phyloP scores from a whole-genome alignment of 2,888 invertebrate species.

The Deroplatys truncata region DNA sequence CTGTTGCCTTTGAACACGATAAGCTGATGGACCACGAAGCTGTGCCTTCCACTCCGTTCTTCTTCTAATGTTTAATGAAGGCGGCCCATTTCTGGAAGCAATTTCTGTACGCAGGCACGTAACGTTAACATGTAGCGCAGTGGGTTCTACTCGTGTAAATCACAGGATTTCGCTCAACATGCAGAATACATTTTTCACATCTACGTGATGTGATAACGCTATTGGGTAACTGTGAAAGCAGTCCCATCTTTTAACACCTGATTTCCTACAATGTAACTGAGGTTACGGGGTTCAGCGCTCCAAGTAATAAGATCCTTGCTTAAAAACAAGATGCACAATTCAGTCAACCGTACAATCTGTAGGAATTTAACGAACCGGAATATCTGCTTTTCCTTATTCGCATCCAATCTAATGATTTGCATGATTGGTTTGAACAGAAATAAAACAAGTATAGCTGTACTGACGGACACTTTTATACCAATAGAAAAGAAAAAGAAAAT shows the following conservation, averaged over 20 bases:
- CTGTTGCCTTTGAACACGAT: too few species aligned
- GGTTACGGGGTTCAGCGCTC: neutral
- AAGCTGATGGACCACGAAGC: too few species aligned
- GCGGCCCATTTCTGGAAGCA: too few species aligned
- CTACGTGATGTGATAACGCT: neutral
- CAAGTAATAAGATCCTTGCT: neutral
- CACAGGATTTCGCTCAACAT: neutral
- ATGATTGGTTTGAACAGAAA: conserved; percentile 15
- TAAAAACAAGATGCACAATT: neutral
- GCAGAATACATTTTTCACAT: neutral
- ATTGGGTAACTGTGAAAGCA: neutral
- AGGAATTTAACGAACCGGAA: neutral
- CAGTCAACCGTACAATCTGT: conserved; percentile 4
- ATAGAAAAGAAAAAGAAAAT: neutral
- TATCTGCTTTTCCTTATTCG: neutral
- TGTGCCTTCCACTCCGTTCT: too few species aligned
- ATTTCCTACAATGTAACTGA: neutral
- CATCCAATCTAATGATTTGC: conserved; percentile 14
- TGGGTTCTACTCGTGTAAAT: neutral
- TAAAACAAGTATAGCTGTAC: neutral
- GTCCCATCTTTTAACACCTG: neutral
- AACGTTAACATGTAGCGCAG: neutral
- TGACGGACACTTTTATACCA: neutral
- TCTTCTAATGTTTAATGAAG: too few species aligned
- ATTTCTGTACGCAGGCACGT: too few species aligned